A percentile compares a stretch with the other conserved stretches of the same genome.
Conservation (phyloP, 2,113 vertebrate genomes). For the Tichodroma muraria region DNA sequence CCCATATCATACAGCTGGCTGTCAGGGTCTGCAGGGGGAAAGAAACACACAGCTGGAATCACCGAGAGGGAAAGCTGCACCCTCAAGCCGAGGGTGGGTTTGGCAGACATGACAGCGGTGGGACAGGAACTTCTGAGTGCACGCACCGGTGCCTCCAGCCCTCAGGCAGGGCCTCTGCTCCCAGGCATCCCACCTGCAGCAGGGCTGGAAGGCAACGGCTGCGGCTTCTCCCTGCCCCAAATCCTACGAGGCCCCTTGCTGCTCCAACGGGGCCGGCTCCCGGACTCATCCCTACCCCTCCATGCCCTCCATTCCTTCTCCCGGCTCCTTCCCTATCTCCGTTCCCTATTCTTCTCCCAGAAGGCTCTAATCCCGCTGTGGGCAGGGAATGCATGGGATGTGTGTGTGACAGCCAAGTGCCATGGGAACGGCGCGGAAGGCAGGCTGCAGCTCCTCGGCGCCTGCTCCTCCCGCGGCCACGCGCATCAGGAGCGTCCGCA, state of each 20-base stretch:
- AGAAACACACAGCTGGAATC: background rate
- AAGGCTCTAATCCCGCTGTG: slow-evolving; percentile 9
- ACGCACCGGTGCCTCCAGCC: background rate
- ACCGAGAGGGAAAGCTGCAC: background rate
- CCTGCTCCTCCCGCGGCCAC: slow-evolving; percentile 22
- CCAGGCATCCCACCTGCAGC: background rate
- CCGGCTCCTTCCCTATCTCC: background rate
- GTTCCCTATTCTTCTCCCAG: background rate
- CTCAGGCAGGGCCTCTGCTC: background rate
- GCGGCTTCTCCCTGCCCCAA: background rate
- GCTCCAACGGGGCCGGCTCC: background rate
- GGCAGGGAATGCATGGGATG: slow-evolving; percentile 18
- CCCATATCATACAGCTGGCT: slow-evolving; percentile 75
- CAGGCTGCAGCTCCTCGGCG: background rate
- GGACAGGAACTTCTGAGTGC: background rate
- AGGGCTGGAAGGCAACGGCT: rapidly evolving
- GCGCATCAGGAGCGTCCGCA: background rate
- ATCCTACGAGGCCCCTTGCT: background rate
- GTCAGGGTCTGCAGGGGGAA: slow-evolving; percentile 74
- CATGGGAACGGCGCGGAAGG: slow-evolving; percentile 39
- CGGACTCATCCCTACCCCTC: background rate
- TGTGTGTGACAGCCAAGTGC: slow-evolving; percentile 36
- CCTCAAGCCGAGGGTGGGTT: rapidly evolving
- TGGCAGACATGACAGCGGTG: rapidly evolving
- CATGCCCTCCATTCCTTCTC: background rate